Conservation (phyloP, 2,888 invertebrate species). For the Nephrotoma appendiculata region DNA sequence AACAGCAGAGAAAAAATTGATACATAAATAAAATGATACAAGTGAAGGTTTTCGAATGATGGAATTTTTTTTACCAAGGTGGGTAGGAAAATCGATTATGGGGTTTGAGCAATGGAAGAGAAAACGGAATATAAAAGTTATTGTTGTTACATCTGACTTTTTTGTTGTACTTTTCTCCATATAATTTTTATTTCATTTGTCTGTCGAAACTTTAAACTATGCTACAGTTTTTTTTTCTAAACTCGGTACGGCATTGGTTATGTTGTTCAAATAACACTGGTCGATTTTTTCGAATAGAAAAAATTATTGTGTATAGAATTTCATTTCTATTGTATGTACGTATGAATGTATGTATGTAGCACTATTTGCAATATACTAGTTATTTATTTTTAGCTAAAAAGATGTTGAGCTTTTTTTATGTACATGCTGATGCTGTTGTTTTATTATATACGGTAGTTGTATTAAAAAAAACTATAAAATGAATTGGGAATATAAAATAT, state of each 20-base stretch:
- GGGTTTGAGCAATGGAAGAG: background rate
- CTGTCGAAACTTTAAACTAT: background rate
- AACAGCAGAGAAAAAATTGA: background rate
- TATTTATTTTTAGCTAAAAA: background rate
- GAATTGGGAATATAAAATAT: background rate
- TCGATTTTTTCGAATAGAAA: background rate
- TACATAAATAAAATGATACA: background rate
- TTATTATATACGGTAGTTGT: background rate
- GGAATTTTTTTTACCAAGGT: background rate
- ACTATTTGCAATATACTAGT: background rate
- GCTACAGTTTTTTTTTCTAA: background rate
- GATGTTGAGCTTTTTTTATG: background rate
- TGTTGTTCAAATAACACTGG: background rate
- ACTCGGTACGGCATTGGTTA: background rate
- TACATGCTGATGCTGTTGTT: background rate
- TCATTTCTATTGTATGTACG: background rate
- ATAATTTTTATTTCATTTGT: background rate
- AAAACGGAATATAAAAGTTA: background rate
- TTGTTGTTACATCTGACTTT: no score
- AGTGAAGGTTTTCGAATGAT: background rate
- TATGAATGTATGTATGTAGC: background rate
- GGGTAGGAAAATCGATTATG: background rate
- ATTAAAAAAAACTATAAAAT: background rate
- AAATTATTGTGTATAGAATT: background rate
- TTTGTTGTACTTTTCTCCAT: background rate